Base-by-base conservation (phyloP, 2,888 invertebrate species). In the Dryobota labecula region DNA sequence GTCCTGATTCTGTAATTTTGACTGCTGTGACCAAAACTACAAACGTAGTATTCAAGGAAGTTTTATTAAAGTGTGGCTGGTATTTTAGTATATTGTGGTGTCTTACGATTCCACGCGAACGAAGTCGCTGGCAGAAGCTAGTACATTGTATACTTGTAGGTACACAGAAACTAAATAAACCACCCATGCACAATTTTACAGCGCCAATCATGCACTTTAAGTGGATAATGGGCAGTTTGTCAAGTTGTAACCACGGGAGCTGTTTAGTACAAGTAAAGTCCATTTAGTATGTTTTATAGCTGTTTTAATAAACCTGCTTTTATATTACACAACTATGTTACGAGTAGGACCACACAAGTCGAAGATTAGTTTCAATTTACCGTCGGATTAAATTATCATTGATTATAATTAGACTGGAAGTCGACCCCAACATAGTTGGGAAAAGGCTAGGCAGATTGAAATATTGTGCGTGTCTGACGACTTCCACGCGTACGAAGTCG, bases 181-280 rank as follows among this genome's bases (percentile, higher is more conserved):
- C 63, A 62, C 66, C 68, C 70, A 54, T 70, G 75, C 76, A 77
- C 81, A 76, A 72, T 82, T 79, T 80, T 69, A 73, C 68, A 78
- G 43, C 65, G 54, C 65, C 60, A 73, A 82, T 82, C 51, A 57
- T 82, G 79, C 82, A 68, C 33, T 66, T 47, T 65, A 64, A 73
- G 69, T 72, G 64, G 64, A 73, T 71, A 80, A 80, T 75, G 70
- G 71, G 36, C 68, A 47, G 69, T 73, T 73, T 81, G 76, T 73
- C 81, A 74, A 78, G 75, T 80, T 64, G 69, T 57, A 78, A 78
- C 84, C 86, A 58, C 86, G 41, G 85, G 82, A 81, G 84, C 76
- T 64, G 68, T 57, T 62, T 41, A 66, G 53, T 74, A 84, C 84
- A 84, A 84, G 84, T 58, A 85, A 84, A 84, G 61, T 83, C 84